Base-by-base conservation (phyloP, 2,888 invertebrate genomes). In the Epirrhoe tristata region DNA sequence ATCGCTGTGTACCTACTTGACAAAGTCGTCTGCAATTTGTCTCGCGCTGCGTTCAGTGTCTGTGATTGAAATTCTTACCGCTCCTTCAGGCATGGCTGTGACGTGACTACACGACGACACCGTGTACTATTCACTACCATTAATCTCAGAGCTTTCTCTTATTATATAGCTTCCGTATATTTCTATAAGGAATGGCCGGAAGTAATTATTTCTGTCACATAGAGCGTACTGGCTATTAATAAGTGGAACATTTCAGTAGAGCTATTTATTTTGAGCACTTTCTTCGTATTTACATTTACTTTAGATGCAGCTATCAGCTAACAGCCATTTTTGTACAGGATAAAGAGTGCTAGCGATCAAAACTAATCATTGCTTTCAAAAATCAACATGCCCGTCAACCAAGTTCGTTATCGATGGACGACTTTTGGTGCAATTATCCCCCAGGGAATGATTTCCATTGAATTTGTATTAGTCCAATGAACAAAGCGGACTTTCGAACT, bases 401-500 rank as follows among this genome's bases (percentile, higher is more conserved):
- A 16, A 48, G 48, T 1, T 6, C 48, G 2, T 48, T 16, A 48
- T 16, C 48, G 78, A 77, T 77, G 34, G 48, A 16, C 50, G 34
- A 50, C 32, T 51, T 58, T 58, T 52, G 39, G 36, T 39, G 36
- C 14, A 39, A 36, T n/a, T 48, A 34, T 12, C 16, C 34, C 31
- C 77, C 75, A 71, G 76, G 74, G 77, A 80, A 75, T 81, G 81
- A 81, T 83, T 81, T 81, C 77, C 80, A 86, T 86, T 82, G 74
- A 80, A 79, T 79, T 81, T 72, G 78, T 80, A 81, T 82, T 81
- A 83, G 78, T 79, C 81, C 77, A 78, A 78, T 81, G 87, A 88
- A 89, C 89, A 87, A 89, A 86, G 86, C 80, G 81, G 78, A 82
- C 82, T 85, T 85, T 81, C 83, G 81, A 86, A 86, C 86, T 84